Evolutionary conservation across 92 coral and sea anemone species (phyloP).

Genomic region (Paragorgia papillata): DNA sequence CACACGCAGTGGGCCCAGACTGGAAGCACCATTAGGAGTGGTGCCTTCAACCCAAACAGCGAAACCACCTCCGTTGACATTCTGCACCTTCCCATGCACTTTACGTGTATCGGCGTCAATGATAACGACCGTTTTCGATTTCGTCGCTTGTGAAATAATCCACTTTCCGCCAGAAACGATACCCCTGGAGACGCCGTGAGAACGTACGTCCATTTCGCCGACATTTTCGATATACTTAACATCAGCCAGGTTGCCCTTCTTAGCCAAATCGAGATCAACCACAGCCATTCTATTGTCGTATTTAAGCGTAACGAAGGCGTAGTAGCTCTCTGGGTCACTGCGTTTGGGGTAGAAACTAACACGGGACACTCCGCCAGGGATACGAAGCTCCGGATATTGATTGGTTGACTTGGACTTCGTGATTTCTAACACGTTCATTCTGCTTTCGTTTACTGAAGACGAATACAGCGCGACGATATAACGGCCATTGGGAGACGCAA

Average conservation of each 20-base stretch:
- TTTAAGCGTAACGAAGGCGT: slow-evolving; percentile 11
- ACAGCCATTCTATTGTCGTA: slow-evolving; percentile 59
- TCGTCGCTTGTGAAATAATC: slow-evolving; percentile 65
- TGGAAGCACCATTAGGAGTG: not conserved
- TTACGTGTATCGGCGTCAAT: slow-evolving; percentile 45
- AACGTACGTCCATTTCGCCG: not conserved
- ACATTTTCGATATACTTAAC: slow-evolving; percentile 27
- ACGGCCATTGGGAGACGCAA: slow-evolving; percentile 56
- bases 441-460: slow-evolving; percentile 48
- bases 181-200: slow-evolving; percentile 37
- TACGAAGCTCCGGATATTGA: slow-evolving; percentile 19
- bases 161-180: slow-evolving; percentile 36
- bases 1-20: no score
- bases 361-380: slow-evolving; percentile 54
- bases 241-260: slow-evolving; percentile 1
- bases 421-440: slow-evolving; percentile 36
- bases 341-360: slow-evolving; percentile 39
- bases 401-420: not conserved
- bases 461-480: slow-evolving; percentile 44
- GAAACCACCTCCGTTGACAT: slow-evolving; percentile 35
- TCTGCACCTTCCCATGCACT: slow-evolving; percentile 48
- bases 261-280: slow-evolving; percentile 43
- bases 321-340: slow-evolving; percentile 3
- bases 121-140: slow-evolving; percentile 48
- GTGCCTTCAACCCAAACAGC: slow-evolving; percentile 32